Percentiles rank a stretch among this genome's conserved stretches.
Evolutionary conservation across 2,113 vertebrate species (phyloP).

Genomic region (Planiliza haematocheilus): DNA sequence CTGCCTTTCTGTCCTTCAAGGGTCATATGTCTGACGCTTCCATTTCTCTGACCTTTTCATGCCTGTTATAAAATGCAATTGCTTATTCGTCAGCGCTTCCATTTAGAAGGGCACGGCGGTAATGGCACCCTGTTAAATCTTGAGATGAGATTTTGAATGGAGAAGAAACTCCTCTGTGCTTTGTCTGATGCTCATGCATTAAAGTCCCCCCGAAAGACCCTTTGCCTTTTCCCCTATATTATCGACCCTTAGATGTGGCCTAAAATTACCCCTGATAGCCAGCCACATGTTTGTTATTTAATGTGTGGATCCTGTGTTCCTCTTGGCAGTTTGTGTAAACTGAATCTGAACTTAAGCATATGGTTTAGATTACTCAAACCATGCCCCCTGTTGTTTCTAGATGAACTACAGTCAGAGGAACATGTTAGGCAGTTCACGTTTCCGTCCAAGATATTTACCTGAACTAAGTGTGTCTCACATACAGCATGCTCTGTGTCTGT

Average conservation of each 20-base stretch:
- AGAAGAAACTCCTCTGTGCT: constrained; percentile 47
- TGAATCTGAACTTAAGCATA: constrained; percentile 47
- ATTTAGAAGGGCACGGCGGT: constrained; percentile 51
- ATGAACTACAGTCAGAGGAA: constrained; percentile 53
- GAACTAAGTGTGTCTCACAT: constrained; percentile 58
- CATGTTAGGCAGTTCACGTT: constrained; percentile 37
- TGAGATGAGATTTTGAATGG: constrained; percentile 68
- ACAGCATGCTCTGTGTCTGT: constrained; percentile 54
- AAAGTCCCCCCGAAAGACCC: constrained; percentile 27
- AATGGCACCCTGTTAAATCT: constrained; percentile 69
- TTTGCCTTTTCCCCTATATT: constrained; percentile 25
- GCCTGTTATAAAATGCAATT: constrained; percentile 69
- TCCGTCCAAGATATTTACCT: constrained; percentile 60
- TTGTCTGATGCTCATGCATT: constrained; percentile 34
- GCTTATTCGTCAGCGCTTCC: constrained; percentile 58
- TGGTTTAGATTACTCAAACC: constrained; percentile 58
- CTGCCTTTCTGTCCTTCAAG: constrained; percentile 56
- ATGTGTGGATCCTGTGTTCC: constrained; percentile 56
- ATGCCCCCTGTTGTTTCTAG: constrained; percentile 53
- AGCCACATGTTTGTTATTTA: constrained; percentile 56
- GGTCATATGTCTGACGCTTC: constrained; percentile 45
- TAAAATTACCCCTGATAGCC: constrained; percentile 49
- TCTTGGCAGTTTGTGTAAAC: constrained; percentile 48
- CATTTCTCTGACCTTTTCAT: constrained; percentile 65
- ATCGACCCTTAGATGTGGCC: constrained; percentile 49